Conservation (phyloP, 2,888 invertebrate genomes). For the Tenthredo amoena region DNA sequence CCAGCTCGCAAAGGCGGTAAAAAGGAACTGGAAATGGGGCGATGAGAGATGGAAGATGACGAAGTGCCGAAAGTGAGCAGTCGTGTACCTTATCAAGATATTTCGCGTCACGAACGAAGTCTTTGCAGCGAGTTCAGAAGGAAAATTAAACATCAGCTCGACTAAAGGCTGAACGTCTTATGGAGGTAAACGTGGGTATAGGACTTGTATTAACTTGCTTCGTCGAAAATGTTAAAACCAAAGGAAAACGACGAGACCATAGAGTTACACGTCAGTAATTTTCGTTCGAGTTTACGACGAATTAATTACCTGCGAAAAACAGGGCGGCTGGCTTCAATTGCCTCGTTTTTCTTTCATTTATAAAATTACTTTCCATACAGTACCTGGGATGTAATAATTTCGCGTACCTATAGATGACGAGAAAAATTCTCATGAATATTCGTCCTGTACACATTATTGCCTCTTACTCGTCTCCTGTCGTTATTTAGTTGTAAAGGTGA, state of each 20-base stretch:
- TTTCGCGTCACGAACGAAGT: constrained; percentile 10
- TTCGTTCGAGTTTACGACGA: neutral
- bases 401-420: neutral
- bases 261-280: neutral
- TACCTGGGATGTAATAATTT: neutral
- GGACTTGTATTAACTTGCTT: neutral
- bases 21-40: constrained; percentile 1
- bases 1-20: constrained; percentile 6
- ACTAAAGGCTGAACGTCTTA: neutral
- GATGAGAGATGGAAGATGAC: constrained; percentile 33
- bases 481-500: neutral
- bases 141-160: constrained; percentile 22
- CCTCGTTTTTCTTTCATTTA: neutral
- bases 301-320: neutral
- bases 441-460: neutral
- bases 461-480: neutral
- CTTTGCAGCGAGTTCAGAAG: neutral
- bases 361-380: neutral
- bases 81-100: constrained; percentile 44
- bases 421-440: constrained; percentile 15
- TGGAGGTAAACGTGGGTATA: neutral
- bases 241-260: neutral
- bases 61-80: constrained; percentile 33
- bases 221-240: neutral
- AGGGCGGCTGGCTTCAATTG: neutral